Base-by-base conservation (phyloP, 2,797 vertebrate species). In the Clarias platycephalus region DNA sequence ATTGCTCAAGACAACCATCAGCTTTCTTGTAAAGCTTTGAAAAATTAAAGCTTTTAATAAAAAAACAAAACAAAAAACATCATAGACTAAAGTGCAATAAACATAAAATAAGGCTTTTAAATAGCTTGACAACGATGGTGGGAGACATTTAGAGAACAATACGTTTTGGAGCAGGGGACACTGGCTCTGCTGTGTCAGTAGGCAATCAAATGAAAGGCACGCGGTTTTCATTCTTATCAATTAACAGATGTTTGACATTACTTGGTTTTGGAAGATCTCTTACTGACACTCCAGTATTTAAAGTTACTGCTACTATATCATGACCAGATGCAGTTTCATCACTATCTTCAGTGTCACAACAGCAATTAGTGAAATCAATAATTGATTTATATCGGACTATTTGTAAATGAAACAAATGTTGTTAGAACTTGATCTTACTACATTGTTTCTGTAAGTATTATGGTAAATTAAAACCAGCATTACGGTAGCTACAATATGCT, bases 61-160 rank as follows among this genome's bases (percentile, higher is more conserved):
- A 82, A 72, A 76, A 84, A 77, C 58, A 89, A 72, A 76, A 85
- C 72, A 66, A 90, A 90, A 60, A n/a, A 82, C 70, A 82, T 80
- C 34, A 80, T 74, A 84, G 67, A 77, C 80, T 95, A 95, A 95
- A 95, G 95, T 95, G 94, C 94, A 90, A 93, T 83, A 88, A 94
- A 92, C 84, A 87, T 90, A 89, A 90, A 92, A 88, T 86, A 91
- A 90, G 91, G 90, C 89, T 83, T 60, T 70, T 15, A 60, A 53
- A n/a, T 53, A 80, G 13, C 26, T 74, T 67, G 57, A 79, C 0
- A 15, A 55, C 68, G 70, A 75, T 18, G 55, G 5, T 78, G 20
- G 71, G 70, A 62, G 58, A 53, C 22, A 49, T 57, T 71, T 40
- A 16, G 22, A 60, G 28, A 58, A 58, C 55, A 34, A 37, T n/a